Base-by-base conservation (phyloP, 30 jellyfish, hydroid and myxozoan species). In the Clytia hemisphaerica region DNA sequence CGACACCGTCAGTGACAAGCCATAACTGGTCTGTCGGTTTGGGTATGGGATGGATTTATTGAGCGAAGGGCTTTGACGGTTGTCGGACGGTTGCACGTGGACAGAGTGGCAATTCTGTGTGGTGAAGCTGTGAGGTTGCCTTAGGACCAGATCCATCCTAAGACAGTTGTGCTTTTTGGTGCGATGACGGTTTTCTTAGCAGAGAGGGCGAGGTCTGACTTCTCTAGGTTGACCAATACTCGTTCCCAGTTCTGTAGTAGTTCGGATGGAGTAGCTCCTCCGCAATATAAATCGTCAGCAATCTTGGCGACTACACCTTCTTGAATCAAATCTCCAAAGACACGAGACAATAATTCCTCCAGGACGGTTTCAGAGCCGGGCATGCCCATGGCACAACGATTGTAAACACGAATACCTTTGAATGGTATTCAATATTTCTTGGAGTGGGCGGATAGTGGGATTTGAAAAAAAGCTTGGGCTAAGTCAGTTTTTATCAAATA, bases 361-460 rank as follows among this genome's bases (percentile, higher is more conserved):
- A 59, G n/a, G n/a, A n/a, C n/a, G n/a, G n/a, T n/a, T n/a, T n/a
- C n/a, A n/a, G n/a, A n/a, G n/a, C n/a, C n/a, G 69, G 27, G 86
- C 86, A 73, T 73, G 22, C 82, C 86, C 80, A 73, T 73, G 19
- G 80, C 86, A 38, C 48, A 58, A 19, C 86, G 71, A n/a, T 33
- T 45, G 63, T 73, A 73, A 9, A 73, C 79, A n/a, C 72, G 72
- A 9, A 73, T 68, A 19, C 86, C 82, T 21, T 45, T 38, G 79
- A 73, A 73, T 16, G 86, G 86, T 18, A 79, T 73, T 69, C 86
- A 58, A 54, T 58, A 73, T 40, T 73, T 73, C 80, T 40, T 73
- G 9, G 82, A 58, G 37, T 61, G 71, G 22, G 27, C 60, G 37
- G 86, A 36, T 22, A 58, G 29, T 37, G 86, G 86, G 53, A 73